Conservation (phyloP, 2,888 invertebrate species). For the Neoascia interrupta region DNA sequence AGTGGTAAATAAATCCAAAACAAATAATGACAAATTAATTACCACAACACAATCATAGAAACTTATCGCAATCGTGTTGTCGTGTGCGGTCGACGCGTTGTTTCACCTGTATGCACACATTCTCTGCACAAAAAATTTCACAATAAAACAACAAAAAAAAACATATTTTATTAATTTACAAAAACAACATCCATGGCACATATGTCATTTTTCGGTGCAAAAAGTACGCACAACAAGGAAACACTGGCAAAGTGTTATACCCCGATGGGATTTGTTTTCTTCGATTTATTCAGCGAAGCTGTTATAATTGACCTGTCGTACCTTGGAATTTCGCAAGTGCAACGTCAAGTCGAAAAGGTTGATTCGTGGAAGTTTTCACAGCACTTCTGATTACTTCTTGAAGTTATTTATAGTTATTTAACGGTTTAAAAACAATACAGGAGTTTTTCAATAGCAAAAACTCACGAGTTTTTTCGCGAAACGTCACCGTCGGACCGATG, state of each 20-base stretch:
- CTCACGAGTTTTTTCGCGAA: constrained; percentile 24
- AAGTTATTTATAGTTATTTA: no score
- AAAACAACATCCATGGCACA: constrained; percentile 44
- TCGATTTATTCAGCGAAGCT: constrained; percentile 47
- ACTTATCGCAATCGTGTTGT: no score
- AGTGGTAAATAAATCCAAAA: not conserved
- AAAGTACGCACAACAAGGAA: not conserved
- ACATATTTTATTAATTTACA: constrained; percentile 6
- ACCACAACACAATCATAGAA: constrained; percentile 12
- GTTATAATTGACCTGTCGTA: constrained; percentile 66
- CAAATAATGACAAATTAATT: constrained; percentile 9
- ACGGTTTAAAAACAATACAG: no score
- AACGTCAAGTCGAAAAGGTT: not conserved
- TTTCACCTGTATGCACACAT: constrained; percentile 46
- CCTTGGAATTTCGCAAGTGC: constrained; percentile 54
- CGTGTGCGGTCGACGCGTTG: no score
- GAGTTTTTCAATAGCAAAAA: not conserved
- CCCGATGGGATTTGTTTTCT: constrained; percentile 25
- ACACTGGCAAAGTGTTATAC: constrained; percentile 48
- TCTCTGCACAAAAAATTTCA: constrained; percentile 46
- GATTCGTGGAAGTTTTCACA: not conserved
- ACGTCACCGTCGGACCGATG: constrained; percentile 44
- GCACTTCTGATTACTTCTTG: not conserved
- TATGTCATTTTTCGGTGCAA: constrained; percentile 42
- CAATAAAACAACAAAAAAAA: constrained; percentile 16